Evolutionary conservation across 1,140 invertebrate genomes (phyloP).

Genomic region (Maconellicoccus hirsutus): DNA sequence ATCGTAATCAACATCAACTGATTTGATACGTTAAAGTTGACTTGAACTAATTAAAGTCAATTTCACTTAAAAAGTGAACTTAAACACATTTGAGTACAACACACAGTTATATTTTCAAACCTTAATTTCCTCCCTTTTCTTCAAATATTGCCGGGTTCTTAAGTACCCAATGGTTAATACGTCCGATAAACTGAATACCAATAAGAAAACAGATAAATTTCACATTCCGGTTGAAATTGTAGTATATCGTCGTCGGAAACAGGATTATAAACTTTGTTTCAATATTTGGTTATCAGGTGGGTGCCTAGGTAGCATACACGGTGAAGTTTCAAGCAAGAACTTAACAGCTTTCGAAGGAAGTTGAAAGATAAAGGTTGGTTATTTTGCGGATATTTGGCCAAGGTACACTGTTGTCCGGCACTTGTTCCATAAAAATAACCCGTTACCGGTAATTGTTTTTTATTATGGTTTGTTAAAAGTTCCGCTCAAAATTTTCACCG

Average conservation of each 20-base stretch:
- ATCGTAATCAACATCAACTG: too few species aligned
- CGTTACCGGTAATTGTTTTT: not conserved
- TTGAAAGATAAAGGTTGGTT: not conserved
- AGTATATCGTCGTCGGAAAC: not conserved
- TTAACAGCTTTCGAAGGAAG: not conserved
- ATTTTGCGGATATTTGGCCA: not conserved
- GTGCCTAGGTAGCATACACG: not conserved
- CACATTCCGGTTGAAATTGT: not conserved
- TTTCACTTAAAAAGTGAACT: too few species aligned
- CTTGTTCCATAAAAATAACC: not conserved
- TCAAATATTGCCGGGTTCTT: too few species aligned
- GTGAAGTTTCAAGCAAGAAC: not conserved
- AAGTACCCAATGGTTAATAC: too few species aligned
- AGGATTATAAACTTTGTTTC: not conserved
- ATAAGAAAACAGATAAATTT: not conserved
- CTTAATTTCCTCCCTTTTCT: too few species aligned
- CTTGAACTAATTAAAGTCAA: too few species aligned
- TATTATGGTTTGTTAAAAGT: not conserved
- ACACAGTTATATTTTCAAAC: too few species aligned
- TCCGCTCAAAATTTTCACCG: not conserved
- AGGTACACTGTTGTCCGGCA: not conserved
- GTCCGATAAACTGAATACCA: not conserved
- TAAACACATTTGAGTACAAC: too few species aligned
- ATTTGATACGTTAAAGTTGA: too few species aligned
- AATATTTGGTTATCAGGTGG: not conserved